Percentiles rank a stretch among this genome's conserved stretches.
phyloP scores from a whole-genome alignment of 1,140 invertebrate species.

The Zaprionus ghesquierei region DNA sequence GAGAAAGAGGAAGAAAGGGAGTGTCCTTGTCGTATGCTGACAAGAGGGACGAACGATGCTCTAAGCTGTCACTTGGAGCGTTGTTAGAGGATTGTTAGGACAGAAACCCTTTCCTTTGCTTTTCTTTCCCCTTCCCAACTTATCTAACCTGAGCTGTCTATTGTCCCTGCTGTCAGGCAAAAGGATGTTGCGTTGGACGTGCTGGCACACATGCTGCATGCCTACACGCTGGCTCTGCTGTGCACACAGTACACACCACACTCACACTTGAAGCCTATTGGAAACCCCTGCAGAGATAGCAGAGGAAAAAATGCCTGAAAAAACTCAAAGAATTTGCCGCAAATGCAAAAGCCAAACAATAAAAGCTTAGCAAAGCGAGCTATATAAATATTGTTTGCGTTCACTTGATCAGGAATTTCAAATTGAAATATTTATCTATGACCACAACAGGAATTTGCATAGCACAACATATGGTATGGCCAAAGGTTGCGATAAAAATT shows the following conservation, averaged over 20 bases:
- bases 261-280: neutral
- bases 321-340: slow-evolving; percentile 23
- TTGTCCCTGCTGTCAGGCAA: slow-evolving; percentile 23
- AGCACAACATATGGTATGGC: no score
- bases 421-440: slow-evolving; percentile 8
- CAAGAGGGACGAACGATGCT: neutral
- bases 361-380: slow-evolving; percentile 7
- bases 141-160: neutral
- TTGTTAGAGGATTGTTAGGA: neutral
- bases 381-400: slow-evolving; percentile 10
- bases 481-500: neutral
- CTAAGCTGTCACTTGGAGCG: slow-evolving; percentile 10
- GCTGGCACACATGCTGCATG: slow-evolving; percentile 20
- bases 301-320: neutral
- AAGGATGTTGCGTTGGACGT: slow-evolving; percentile 21
- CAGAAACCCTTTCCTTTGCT: neutral
- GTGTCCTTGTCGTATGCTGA: neutral
- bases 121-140: no score
- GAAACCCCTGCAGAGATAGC: neutral
- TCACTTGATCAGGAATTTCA: slow-evolving; percentile 5
- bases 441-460: neutral
- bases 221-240: neutral
- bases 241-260: neutral
- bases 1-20: neutral
- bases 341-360: slow-evolving; percentile 22